A percentile compares a stretch with the other conserved stretches of the same genome.
These are phyloP conservation scores for Melanotus villosus DNA, from an alignment of 2,888 invertebrate genomes.

Conservation along the genomic window DNA sequence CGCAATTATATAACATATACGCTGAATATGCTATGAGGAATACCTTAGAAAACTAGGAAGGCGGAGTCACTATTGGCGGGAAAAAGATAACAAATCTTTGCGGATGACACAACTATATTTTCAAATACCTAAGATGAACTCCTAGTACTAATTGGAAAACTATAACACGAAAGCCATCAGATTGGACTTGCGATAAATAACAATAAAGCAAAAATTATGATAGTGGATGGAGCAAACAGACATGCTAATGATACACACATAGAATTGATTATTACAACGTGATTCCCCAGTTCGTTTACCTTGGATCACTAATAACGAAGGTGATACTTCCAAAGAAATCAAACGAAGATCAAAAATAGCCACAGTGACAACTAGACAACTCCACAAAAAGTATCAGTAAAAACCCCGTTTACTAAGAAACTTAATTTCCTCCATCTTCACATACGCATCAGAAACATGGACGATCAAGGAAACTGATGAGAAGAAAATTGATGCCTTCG, in stretches of 20 bases:
- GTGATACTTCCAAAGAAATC: not conserved
- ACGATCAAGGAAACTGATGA: not conserved
- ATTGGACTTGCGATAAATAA: not conserved
- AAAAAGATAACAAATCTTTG: not conserved
- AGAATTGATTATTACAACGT: not conserved
- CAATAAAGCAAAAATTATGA: not conserved
- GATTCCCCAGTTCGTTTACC: not conserved
- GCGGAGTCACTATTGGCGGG: not conserved
- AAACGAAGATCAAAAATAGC: not conserved
- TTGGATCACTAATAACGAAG: not conserved
- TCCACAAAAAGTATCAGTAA: not conserved
- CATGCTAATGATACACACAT: not conserved
- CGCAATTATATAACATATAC: no score
- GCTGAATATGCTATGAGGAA: no score
- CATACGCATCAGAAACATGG: constrained; percentile 3
- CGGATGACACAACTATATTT: not conserved
- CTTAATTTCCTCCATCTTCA: no score
- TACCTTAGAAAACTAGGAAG: not conserved
- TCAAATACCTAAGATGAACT: not conserved
- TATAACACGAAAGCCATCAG: not conserved
- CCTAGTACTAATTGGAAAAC: not conserved
- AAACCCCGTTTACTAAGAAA: not conserved
- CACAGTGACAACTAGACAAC: not conserved
- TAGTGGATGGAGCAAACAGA: not conserved
- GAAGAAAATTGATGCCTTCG: not conserved